A percentile compares a stretch with the other conserved stretches of the same genome.
Evolutionary conservation across 1,140 invertebrate species (phyloP).

Genomic region (Augochlora pura): DNA sequence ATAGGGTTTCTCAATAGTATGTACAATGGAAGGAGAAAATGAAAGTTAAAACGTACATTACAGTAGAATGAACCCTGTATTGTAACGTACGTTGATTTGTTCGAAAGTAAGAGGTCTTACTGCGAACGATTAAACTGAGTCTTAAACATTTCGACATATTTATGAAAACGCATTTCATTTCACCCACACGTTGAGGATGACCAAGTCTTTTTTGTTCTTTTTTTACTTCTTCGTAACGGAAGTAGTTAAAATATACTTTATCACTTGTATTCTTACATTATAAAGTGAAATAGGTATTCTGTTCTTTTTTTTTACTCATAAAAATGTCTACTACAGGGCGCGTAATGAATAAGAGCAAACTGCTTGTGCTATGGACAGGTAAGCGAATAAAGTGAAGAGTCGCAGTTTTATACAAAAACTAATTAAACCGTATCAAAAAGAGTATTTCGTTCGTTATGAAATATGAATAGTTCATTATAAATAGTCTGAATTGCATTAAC

Average conservation of each 20-base stretch:
- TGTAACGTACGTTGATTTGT: slow-evolving; percentile 28
- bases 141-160: slow-evolving; percentile 10
- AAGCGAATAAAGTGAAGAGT: slow-evolving; percentile 65
- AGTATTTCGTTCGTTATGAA: slow-evolving; percentile 23
- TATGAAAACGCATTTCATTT: slow-evolving; percentile 22
- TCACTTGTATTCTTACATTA: slow-evolving; percentile 45
- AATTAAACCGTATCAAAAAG: slow-evolving; percentile 41
- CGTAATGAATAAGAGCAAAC: slow-evolving; percentile 47
- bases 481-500: slow-evolving; percentile 2
- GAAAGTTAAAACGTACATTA: slow-evolving; percentile 37
- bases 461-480: slow-evolving; percentile 6
- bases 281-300: slow-evolving; percentile 24
- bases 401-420: slow-evolving; percentile 48
- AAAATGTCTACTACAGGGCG: neutral
- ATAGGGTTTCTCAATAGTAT: slow-evolving; percentile 55
- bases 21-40: slow-evolving; percentile 66
- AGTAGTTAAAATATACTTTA: slow-evolving; percentile 52
- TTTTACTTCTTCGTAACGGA: slow-evolving; percentile 32
- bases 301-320: neutral
- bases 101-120: neutral
- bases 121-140: slow-evolving; percentile 27
- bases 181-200: neutral
- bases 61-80: slow-evolving; percentile 47
- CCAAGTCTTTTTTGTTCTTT: slow-evolving; percentile 32
- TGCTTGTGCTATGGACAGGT: slow-evolving; percentile 77